Base-by-base conservation (phyloP, 2,113 vertebrate genomes). In the Rhea americana region DNA sequence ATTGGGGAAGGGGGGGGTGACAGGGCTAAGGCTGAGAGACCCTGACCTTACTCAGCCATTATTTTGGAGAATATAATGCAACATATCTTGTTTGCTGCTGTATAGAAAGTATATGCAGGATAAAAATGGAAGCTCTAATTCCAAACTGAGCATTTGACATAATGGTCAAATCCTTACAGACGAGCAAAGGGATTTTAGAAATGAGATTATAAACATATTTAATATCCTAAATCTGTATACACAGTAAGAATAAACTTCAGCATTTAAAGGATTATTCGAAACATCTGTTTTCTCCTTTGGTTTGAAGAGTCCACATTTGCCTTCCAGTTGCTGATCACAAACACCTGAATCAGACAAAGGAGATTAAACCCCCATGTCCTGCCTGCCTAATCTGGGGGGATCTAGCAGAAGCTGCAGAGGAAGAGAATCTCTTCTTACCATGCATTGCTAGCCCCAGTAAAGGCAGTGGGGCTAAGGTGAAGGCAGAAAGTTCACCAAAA, bases 221-320 rank as follows among this genome's bases (percentile, higher is more conserved):
- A 85, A 68, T 78, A 45, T 86, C 47, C 56, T 91, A 70, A 75
- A 71, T 89, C 72, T 67, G 32, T 80, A 78, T 77, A 74, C 9
- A 82, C n/a, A 37, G 3, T 71, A 81, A 83, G 72, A 87, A 87
- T 75, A 93, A 91, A 85, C 59, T 85, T 70, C 2, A 82, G 47
- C 28, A 72, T 91, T 91, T 74, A 73, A 67, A 82, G 13, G 51
- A 77, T 90, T 91, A 80, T 93, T 91, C 78, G 62, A 94, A 93
- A 83, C 61, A 91, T 85, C 75, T 89, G 63, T 45, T 56, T 18
- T 87, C 59, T 30, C 25, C 16, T 80, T 82, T 73, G 47, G 13
- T 41, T 58, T 63, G 43, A 28, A 76, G 24, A 80, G 30, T 7
- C 50, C 78, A 70, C 4, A 7, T 89, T 89, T 85, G 22, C 63